These are phyloP conservation scores for Montipora foliosa DNA, from an alignment of 64 coral and sea anemone species.

Conservation along the genomic window DNA sequence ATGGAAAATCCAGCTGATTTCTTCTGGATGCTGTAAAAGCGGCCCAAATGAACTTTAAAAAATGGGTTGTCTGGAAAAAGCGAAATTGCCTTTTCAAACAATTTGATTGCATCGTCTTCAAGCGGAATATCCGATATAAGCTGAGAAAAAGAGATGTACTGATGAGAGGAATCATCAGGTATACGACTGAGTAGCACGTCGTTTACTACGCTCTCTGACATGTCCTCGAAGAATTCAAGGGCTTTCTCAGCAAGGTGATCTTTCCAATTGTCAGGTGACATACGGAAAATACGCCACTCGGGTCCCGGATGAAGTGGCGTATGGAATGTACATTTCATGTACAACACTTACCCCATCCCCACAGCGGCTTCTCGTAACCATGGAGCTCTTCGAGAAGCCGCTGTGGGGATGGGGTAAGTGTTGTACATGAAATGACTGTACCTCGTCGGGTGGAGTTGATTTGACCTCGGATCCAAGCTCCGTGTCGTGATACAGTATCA, in stretches of 20 bases:
- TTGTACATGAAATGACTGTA: no score
- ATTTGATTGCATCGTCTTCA: constrained; percentile 52
- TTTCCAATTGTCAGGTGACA: constrained; percentile 70
- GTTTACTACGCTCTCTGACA: constrained; percentile 33
- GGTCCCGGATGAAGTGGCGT: no score
- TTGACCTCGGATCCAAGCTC: no score
- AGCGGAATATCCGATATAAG: constrained; percentile 50
- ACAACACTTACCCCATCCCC: no score
- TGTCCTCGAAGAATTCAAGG: constrained; percentile 37
- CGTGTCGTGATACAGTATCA: no score
- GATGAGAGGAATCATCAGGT: constrained; percentile 26
- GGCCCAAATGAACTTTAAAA: constrained; percentile 79
- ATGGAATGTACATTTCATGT: no score
- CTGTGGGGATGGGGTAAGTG: no score
- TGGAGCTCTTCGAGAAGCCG: no score
- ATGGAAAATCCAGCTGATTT: constrained; percentile 24
- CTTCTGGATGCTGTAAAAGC: constrained; percentile 59
- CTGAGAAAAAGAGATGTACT: constrained; percentile 28
- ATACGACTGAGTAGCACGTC: constrained; percentile 51
- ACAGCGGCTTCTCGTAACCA: no score
- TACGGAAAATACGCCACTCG: no score
- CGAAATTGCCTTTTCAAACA: constrained; percentile 74
- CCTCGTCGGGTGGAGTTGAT: no score
- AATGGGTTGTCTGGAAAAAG: constrained; percentile 62
- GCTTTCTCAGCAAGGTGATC: constrained; percentile 57